phyloP scores from a whole-genome alignment of 2,113 vertebrate genomes.

The Erpornis zantholeuca region DNA sequence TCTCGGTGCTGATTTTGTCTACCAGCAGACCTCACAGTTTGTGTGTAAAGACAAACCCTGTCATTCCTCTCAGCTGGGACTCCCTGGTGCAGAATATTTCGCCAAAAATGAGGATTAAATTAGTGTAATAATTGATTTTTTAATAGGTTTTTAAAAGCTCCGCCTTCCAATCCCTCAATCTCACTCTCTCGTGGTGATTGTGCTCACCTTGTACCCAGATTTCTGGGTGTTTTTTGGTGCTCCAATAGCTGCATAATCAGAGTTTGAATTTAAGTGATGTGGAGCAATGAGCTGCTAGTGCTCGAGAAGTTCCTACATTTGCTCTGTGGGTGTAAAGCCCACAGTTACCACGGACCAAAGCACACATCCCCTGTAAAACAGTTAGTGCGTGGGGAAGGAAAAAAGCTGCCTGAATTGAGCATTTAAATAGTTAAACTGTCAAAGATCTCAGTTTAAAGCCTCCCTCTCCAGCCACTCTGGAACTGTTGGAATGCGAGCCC shows the following conservation, averaged over 20 bases:
- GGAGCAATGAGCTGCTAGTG: background rate
- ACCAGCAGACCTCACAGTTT: no score
- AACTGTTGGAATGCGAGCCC: no score
- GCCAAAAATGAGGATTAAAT: background rate
- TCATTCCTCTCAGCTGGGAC: no score
- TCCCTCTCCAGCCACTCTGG: background rate
- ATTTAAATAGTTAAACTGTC: background rate
- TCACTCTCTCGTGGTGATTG: no score
- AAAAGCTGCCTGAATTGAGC: fast-evolving
- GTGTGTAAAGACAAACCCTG: no score
- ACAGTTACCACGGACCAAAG: background rate
- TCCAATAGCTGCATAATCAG: background rate
- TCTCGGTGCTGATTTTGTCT: no score
- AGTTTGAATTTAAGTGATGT: background rate
- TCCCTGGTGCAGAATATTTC: background rate
- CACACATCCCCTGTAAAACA: background rate
- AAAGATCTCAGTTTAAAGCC: background rate
- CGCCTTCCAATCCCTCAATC: background rate
- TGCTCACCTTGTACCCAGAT: fast-evolving
- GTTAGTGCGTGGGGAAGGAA: background rate
- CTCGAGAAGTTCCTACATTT: background rate
- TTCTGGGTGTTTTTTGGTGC: background rate
- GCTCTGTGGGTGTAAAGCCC: background rate
- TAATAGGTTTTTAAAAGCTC: background rate
- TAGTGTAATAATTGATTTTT: no score